Percentiles rank a stretch among this genome's conserved stretches.
phyloP scores from a whole-genome alignment of 2,888 invertebrate species.

The Drosophila neoperkinsi region DNA sequence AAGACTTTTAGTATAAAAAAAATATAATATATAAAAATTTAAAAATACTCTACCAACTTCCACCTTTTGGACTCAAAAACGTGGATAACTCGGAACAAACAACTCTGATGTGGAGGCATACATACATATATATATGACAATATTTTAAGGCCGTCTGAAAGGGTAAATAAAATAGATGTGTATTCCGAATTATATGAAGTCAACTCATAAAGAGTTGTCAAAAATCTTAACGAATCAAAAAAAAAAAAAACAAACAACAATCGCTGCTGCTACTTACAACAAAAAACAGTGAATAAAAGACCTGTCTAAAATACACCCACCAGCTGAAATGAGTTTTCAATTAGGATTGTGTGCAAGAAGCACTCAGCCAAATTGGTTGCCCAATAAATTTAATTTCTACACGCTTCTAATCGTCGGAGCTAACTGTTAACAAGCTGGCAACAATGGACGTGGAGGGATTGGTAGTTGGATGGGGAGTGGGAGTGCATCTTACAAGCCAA shows the following conservation, averaged over 20 bases:
- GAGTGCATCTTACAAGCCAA: background rate
- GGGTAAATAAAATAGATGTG: background rate
- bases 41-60: background rate
- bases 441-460: conserved; percentile 16
- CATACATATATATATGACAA: too few relatives aligned
- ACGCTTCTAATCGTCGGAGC: conserved; percentile 54
- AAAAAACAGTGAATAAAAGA: background rate
- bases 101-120: background rate
- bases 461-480: background rate
- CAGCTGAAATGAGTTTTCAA: conserved; percentile 4
- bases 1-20: background rate
- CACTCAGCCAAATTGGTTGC: conserved; percentile 18
- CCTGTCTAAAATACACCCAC: conserved; percentile 1
- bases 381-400: conserved; percentile 54
- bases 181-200: background rate
- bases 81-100: background rate
- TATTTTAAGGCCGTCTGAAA: background rate
- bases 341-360: conserved; percentile 23
- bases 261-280: background rate
- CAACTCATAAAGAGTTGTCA: background rate
- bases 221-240: background rate
- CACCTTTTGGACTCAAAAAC: background rate
- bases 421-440: conserved; percentile 35
- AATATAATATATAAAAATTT: background rate
- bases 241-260: background rate